Percentiles rank a stretch among this genome's conserved stretches.
Evolutionary conservation across 2,797 vertebrate genomes (phyloP).

Genomic region (Mormyrus hasselquistii): DNA sequence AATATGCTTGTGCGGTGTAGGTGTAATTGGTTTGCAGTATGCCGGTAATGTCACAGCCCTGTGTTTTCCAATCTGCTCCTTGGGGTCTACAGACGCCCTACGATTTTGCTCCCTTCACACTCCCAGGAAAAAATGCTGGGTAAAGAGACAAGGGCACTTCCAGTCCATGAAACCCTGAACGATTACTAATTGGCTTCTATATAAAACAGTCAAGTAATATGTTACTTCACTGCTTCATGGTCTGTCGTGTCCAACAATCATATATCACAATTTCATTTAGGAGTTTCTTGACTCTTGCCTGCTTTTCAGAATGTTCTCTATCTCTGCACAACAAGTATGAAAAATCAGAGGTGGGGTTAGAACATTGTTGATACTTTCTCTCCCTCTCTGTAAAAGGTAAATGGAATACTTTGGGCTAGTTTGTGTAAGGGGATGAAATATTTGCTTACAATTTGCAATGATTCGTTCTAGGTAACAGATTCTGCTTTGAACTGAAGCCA

Average conservation of each 20-base stretch:
- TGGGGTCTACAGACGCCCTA: neutral
- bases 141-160: neutral
- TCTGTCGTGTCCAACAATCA: neutral
- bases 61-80: neutral
- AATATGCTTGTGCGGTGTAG: neutral
- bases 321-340: neutral
- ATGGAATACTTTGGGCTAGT: neutral
- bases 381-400: neutral
- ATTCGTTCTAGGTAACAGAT: constrained; percentile 15
- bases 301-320: neutral
- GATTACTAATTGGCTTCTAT: neutral
- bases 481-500: constrained; percentile 23
- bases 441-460: neutral
- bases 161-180: neutral
- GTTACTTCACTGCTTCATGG: neutral
- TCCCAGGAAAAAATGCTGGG: neutral
- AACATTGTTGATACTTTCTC: neutral
- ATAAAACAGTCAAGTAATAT: neutral
- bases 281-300: neutral
- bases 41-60: neutral
- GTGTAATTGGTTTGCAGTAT: neutral
- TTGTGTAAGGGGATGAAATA: neutral
- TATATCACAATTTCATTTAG: neutral
- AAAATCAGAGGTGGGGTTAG: neutral
- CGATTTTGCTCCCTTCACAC: neutral